These are phyloP conservation scores for Rhynchophorus ferrugineus DNA, from an alignment of 1,140 invertebrate genomes.

Conservation along the genomic window DNA sequence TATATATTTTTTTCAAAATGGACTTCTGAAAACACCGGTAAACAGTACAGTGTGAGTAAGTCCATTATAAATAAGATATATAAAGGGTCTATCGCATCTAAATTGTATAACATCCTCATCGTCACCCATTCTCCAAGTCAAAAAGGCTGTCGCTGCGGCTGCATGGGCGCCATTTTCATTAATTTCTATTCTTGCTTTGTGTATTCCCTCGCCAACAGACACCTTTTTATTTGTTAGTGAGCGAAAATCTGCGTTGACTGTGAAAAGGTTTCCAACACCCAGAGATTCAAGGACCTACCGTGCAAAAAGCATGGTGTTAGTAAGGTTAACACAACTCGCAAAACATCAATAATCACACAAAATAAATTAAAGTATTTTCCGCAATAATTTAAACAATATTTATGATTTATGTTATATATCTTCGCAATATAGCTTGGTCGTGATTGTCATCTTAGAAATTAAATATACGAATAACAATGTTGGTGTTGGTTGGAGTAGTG, in stretches of 20 bases:
- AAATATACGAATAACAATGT: no score
- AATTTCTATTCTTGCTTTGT: slow-evolving; percentile 54
- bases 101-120: slow-evolving; percentile 55
- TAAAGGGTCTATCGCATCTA: slow-evolving; percentile 57
- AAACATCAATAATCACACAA: not conserved
- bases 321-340: slow-evolving; percentile 1
- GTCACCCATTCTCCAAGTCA: slow-evolving; percentile 51
- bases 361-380: not conserved
- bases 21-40: slow-evolving; percentile 48
- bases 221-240: slow-evolving; percentile 37
- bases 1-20: no score
- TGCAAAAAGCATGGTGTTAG: slow-evolving; percentile 26
- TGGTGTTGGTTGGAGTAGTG: no score
- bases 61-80: slow-evolving; percentile 57
- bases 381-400: slow-evolving; percentile 23
- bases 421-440: no score
- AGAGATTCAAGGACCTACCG: slow-evolving; percentile 38
- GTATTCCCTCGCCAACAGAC: slow-evolving; percentile 46
- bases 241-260: slow-evolving; percentile 41
- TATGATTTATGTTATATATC: no score
- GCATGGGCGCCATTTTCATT: slow-evolving; percentile 57
- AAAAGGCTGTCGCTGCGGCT: slow-evolving; percentile 54
- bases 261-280: slow-evolving; percentile 49
- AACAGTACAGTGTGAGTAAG: slow-evolving; percentile 48
- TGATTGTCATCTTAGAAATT: no score